A percentile compares a stretch with the other conserved stretches of the same genome.
Conservation (phyloP, 2,797 vertebrate species). For the Halcyon leucocephala region DNA sequence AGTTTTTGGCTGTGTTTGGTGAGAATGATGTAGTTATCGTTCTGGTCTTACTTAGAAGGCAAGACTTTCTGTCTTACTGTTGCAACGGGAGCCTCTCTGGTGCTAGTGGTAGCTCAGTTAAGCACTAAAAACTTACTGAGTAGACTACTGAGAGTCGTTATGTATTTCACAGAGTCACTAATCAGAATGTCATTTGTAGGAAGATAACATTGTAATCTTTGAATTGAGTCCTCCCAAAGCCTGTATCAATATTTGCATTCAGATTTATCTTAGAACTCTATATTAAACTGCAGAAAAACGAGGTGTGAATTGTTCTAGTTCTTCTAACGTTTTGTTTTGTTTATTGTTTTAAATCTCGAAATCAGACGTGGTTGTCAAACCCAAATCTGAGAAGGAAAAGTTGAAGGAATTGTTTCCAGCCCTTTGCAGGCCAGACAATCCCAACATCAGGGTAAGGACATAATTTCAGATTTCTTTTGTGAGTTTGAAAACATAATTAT, state of each 20-base stretch:
- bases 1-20: not conserved
- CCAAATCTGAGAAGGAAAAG: slow-evolving; percentile 89
- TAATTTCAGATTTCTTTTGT: not conserved
- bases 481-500: not conserved
- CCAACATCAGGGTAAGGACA: slow-evolving; percentile 83
- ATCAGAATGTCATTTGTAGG: not conserved
- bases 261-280: not conserved
- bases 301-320: not conserved
- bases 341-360: slow-evolving; percentile 8
- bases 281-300: not conserved
- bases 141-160: accelerated
- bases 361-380: slow-evolving; percentile 79
- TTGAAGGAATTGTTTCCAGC: slow-evolving; percentile 93
- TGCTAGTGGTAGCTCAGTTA: not conserved
- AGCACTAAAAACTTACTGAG: not conserved
- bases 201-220: accelerated
- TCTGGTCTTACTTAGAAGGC: not conserved
- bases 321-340: not conserved
- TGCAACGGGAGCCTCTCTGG: not conserved
- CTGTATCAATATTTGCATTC: accelerated
- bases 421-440: slow-evolving; percentile 90
- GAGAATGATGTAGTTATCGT: not conserved
- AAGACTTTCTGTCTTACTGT: not conserved
- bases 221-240: not conserved
- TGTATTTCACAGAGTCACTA: not conserved